Evolutionary conservation across 2,888 invertebrate genomes (phyloP).

Genomic region (Diplolepis rosae): DNA sequence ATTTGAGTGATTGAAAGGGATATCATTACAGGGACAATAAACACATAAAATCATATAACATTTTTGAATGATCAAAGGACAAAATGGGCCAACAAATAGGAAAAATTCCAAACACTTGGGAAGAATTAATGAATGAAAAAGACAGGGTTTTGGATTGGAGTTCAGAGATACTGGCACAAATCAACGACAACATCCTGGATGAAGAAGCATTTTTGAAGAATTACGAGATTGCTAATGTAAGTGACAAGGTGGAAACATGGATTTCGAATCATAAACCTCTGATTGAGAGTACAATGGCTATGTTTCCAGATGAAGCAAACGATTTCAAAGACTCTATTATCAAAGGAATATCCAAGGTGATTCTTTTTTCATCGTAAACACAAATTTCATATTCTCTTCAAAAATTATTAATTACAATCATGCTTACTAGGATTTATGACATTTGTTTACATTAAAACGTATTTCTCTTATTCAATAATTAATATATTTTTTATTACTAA

Average conservation of each 20-base stretch:
- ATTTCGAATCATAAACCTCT: conserved; percentile 41
- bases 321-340: conserved; percentile 32
- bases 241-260: conserved; percentile 57
- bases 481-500: no score
- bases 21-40: no score
- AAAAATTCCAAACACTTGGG: conserved; percentile 56
- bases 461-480: no score
- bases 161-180: conserved; percentile 55
- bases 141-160: conserved; percentile 60
- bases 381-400: no score
- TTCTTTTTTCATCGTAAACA: background rate
- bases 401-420: no score
- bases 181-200: conserved; percentile 54
- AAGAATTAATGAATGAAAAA: conserved; percentile 51
- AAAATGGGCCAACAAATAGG: conserved; percentile 59
- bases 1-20: background rate
- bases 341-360: conserved; percentile 48
- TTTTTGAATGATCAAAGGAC: background rate
- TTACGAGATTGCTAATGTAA: conserved; percentile 51
- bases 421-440: no score
- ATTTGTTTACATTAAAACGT: no score
- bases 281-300: conserved; percentile 38
- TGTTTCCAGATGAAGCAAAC: conserved; percentile 34
- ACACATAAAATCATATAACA: background rate
- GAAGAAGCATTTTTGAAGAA: conserved; percentile 58